Base-by-base conservation (phyloP, 2,113 vertebrate genomes). In the Anthoscopus minutus region DNA sequence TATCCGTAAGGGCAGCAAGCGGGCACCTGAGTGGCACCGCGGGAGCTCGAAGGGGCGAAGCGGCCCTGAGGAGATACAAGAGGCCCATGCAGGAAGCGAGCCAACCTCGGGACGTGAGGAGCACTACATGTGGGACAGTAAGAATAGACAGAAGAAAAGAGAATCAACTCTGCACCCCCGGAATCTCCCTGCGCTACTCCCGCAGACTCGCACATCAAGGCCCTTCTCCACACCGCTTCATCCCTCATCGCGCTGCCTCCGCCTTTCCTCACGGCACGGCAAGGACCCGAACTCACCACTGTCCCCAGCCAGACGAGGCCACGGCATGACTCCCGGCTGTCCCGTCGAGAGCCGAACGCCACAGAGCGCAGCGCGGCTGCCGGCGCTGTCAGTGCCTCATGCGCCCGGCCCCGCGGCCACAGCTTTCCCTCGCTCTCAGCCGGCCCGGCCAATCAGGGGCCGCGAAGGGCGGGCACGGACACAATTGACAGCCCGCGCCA, bases 71-170 rank as follows among this genome's bases (percentile, higher is more conserved):
- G 13, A 11, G 57, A 24, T 3, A 7, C 27, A 17, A 8, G 37
- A 25, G 7, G 9, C 23, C 6, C 15, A 18, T 0, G 14, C 5
- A 42, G 5, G 3, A 30, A 53, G 3, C 24, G 10, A 5, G 6
- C 4, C 1, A 5, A 17, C 11, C 8, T 30, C 5, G 2, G 25
- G 30, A 23, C 8, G 7, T 9, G 25, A 51, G 6, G 24, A 30
- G 3, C 2, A 19, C 3, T 0, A 4, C 31, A 16, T 0, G 1
- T 1, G 8, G 16, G 10, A 4, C 57, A 33, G 7, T 1, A 44
- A 64, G n/a, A n/a, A n/a, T n/a, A n/a, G n/a, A n/a, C n/a, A n/a
- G n/a, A n/a, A n/a, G 13, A 27, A 4, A 5, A 17, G 6, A 15
- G 3, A 47, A 22, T 2, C 21, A 38, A 24, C 22, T 5, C 40